These are phyloP conservation scores for Eristalis pertinax DNA, from an alignment of 2,888 invertebrate species.

Conservation along the genomic window DNA sequence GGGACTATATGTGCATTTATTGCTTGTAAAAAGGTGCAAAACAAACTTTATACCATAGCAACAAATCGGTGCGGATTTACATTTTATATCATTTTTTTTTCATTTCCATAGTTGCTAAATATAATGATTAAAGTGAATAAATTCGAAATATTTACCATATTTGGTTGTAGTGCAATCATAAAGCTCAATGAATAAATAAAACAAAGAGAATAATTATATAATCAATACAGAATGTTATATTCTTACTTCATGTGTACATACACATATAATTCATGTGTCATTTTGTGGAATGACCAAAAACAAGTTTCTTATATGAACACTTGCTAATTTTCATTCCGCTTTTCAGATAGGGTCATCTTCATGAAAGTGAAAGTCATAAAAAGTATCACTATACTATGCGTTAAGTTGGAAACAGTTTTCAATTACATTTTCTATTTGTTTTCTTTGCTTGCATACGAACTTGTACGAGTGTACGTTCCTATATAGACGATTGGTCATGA, in stretches of 20 bases:
- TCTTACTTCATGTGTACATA: background rate
- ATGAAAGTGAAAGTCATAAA: constrained; percentile 64
- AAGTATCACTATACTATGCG: constrained; percentile 16
- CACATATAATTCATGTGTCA: background rate
- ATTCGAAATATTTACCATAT: constrained; percentile 16
- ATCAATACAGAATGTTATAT: constrained; percentile 17
- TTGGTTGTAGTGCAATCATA: constrained; percentile 21
- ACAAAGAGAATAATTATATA: constrained; percentile 60
- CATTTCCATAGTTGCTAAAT: background rate
- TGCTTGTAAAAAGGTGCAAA: background rate
- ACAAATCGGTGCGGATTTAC: background rate
- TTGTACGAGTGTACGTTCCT: background rate
- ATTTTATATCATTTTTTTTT: background rate
- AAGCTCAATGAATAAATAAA: constrained; percentile 35
- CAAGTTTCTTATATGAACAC: background rate
- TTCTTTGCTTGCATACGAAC: background rate
- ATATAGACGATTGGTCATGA: background rate
- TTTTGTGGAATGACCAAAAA: background rate
- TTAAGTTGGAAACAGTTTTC: constrained; percentile 22
- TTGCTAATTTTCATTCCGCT: background rate
- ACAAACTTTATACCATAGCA: background rate
- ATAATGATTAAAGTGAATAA: constrained; percentile 42
- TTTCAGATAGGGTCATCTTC: constrained; percentile 12
- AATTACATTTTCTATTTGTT: constrained; percentile 35
- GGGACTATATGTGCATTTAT: constrained; percentile 25